Base-by-base conservation (phyloP, 2,797 vertebrate genomes). In the Sebastes matsubarae region DNA sequence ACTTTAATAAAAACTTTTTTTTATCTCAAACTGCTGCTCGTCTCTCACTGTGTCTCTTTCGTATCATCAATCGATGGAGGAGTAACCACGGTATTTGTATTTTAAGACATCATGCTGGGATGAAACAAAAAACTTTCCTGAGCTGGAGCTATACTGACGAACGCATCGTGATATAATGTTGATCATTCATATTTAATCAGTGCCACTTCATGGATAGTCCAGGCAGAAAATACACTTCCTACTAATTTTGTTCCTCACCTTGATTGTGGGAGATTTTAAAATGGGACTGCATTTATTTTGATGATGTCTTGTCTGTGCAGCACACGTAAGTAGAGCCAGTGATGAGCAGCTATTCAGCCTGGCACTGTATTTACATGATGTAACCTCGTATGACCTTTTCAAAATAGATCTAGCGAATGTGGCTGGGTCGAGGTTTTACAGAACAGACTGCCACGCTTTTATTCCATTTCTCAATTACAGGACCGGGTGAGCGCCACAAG, bases 361-460 rank as follows among this genome's bases (percentile, higher is more conserved):
- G 16, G 16, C 24, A 7, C 29, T 18, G 30, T 25, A 72, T 80
- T 30, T 57, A 59, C 60, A 25, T 12, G 5, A n/a, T 2, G 14
- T 4, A 16, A 52, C 79, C 55, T 82, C 24, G 10, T 8, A 10
- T 13, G 67, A 82, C 77, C 77, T 81, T 81, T 68, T 57, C 25
- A 7, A 38, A 60, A 70, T 36, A 69, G 67, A 84, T 67, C 46
- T 54, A 50, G 10, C 6, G 10, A 72, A 42, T 61, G 30, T 18
- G 46, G 25, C 64, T 2, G 25, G 11, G 46, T 68, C 22, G 4
- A 34, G 42, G 34, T 25, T 75, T 79, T 16, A 42, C 55, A 71
- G 71, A 63, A 29, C 66, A 72, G 50, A 10, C 68, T 8, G 57
- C 30, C 27, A 27, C 2, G 0, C 32, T 74, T 58, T 68, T 38